A percentile compares a stretch with the other conserved stretches of the same genome.
Conservation (phyloP, 2,113 vertebrate species). For the Lycocorax pyrrhopterus region DNA sequence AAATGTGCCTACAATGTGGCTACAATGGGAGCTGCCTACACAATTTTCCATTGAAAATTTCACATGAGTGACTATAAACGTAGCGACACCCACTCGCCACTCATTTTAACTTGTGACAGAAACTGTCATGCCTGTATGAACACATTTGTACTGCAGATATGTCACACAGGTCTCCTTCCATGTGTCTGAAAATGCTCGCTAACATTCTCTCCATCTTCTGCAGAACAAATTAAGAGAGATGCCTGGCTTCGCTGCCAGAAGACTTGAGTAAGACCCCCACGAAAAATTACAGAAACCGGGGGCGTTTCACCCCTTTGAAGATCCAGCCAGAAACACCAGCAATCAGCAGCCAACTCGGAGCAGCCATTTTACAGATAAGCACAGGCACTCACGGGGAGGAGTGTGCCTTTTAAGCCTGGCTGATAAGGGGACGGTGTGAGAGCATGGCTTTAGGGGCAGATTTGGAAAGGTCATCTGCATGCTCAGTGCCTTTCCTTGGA, state of each 20-base stretch:
- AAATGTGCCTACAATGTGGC: slow-evolving; percentile 21
- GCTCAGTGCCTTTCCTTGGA: neutral
- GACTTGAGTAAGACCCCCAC: neutral
- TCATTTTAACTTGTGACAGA: slow-evolving; percentile 63
- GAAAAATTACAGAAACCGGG: neutral
- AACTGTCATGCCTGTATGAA: slow-evolving; percentile 63
- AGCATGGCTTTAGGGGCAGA: neutral
- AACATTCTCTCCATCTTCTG: neutral
- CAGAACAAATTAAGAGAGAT: neutral
- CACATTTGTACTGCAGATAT: slow-evolving; percentile 55
- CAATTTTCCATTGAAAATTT: slow-evolving; percentile 65
- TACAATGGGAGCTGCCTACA: slow-evolving; percentile 64
- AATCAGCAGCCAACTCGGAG: neutral
- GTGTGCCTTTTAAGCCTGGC: neutral
- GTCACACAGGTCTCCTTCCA: slow-evolving; percentile 50
- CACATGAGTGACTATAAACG: slow-evolving; percentile 36
- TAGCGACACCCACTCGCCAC: slow-evolving; percentile 52
- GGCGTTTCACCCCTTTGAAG: slow-evolving; percentile 7
- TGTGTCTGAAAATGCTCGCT: slow-evolving; percentile 12
- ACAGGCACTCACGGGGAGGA: neutral
- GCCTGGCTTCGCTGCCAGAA: neutral
- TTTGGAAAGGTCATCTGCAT: neutral
- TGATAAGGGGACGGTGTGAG: neutral
- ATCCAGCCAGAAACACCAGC: neutral
- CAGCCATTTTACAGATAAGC: slow-evolving; percentile 16